Percentiles rank a stretch among this genome's conserved stretches.
phyloP scores from a whole-genome alignment of 2,797 vertebrate genomes.

The Mallotus villosus region DNA sequence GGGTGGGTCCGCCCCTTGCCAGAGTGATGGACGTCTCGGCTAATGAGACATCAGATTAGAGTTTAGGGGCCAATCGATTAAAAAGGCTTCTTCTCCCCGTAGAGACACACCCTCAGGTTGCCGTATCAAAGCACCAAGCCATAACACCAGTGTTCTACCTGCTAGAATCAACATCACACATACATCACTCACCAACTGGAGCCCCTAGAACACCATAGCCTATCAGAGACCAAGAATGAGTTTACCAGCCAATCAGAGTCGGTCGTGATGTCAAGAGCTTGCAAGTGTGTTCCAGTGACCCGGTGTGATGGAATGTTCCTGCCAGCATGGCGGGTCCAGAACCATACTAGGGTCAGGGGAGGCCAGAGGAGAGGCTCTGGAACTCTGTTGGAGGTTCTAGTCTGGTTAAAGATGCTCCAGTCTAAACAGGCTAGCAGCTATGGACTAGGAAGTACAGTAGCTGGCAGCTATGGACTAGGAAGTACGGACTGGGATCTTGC shows the following conservation, averaged over 20 bases:
- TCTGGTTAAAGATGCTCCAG: too few species aligned
- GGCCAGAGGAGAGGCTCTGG: neutral
- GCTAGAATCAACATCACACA: neutral
- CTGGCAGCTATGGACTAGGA: neutral
- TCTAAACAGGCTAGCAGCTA: neutral
- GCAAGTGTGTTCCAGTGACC: too few species aligned
- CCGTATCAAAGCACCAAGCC: neutral
- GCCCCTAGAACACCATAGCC: neutral
- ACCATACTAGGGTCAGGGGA: neutral
- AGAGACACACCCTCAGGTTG: neutral
- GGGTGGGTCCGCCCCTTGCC: conserved; percentile 1
- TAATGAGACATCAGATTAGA: conserved; percentile 15
- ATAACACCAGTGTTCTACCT: neutral
- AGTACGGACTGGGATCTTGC: too few species aligned
- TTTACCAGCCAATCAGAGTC: neutral
- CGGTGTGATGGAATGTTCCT: too few species aligned
- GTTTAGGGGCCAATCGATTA: neutral
- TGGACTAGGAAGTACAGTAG: neutral
- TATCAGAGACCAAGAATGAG: neutral
- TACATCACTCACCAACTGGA: neutral
- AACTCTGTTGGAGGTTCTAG: neutral
- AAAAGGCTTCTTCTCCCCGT: neutral
- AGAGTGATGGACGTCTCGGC: conserved; percentile 18
- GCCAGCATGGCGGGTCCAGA: neutral
- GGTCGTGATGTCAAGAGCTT: neutral